Conservation (phyloP, 92 coral and sea anemone species). For the Epizoanthus scotinus region DNA sequence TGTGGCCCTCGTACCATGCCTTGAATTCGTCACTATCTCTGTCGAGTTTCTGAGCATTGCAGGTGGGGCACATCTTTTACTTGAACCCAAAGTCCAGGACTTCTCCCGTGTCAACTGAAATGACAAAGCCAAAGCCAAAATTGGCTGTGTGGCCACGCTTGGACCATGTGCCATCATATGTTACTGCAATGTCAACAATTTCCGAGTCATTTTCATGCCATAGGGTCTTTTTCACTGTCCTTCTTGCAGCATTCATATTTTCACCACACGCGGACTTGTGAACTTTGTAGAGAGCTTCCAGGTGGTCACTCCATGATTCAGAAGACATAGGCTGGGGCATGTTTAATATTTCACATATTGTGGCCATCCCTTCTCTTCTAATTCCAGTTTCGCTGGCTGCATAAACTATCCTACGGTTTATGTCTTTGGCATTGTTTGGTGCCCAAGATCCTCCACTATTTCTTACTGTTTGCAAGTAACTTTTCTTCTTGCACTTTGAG, state of each 20-base stretch:
- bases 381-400: constrained; percentile 54
- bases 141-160: constrained; percentile 52
- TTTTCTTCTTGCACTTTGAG: constrained; percentile 47
- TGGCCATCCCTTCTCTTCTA: constrained; percentile 56
- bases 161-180: constrained; percentile 50
- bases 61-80: constrained; percentile 38
- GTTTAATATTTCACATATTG: constrained; percentile 51
- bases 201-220: constrained; percentile 20
- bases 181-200: constrained; percentile 43
- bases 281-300: constrained; percentile 25
- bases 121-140: constrained; percentile 49
- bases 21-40: constrained; percentile 32
- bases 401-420: constrained; percentile 54
- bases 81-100: constrained; percentile 48
- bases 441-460: constrained; percentile 35
- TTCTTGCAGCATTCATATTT: constrained; percentile 21
- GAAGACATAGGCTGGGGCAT: constrained; percentile 55
- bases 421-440: constrained; percentile 48
- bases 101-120: constrained; percentile 41
- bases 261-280: constrained; percentile 27
- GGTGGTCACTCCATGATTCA: constrained; percentile 42
- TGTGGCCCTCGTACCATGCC: constrained; percentile 44
- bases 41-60: constrained; percentile 17
- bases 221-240: constrained; percentile 23
- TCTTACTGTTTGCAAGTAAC: constrained; percentile 46